Percentiles rank a stretch among this genome's conserved stretches.
phyloP scores from a whole-genome alignment of 2,888 invertebrate species.

The Sphaerophoria taeniata region DNA sequence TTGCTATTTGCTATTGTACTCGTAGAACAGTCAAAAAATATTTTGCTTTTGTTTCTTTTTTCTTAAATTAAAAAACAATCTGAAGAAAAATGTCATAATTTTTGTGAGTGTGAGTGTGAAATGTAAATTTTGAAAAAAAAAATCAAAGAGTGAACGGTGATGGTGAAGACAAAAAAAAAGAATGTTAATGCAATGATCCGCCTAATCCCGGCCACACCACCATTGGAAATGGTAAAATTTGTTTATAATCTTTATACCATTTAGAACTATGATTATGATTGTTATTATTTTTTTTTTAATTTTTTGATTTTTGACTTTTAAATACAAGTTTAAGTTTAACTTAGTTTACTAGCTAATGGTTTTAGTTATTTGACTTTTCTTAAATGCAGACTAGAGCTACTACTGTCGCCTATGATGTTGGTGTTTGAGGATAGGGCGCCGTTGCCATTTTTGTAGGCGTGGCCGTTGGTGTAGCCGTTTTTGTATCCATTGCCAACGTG shows the following conservation, averaged over 20 bases:
- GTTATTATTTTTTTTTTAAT: conserved; percentile 43
- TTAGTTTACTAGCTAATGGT: conserved; percentile 76
- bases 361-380: conserved; percentile 83
- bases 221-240: conserved; percentile 43
- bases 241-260: conserved; percentile 35
- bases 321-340: conserved; percentile 68
- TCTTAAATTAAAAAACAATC: conserved; percentile 18
- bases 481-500: conserved; percentile 79
- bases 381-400: conserved; percentile 82
- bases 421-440: conserved; percentile 80
- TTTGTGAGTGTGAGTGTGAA: neutral
- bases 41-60: neutral
- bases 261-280: conserved; percentile 62
- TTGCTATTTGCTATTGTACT: conserved; percentile 30
- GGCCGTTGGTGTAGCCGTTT: conserved; percentile 80
- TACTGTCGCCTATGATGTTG: conserved; percentile 81
- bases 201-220: conserved; percentile 40
- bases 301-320: conserved; percentile 40
- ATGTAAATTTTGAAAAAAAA: conserved; percentile 27
- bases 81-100: neutral
- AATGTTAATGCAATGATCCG: neutral
- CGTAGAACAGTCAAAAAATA: conserved; percentile 62
- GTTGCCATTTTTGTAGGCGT: conserved; percentile 76
- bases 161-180: neutral
- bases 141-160: conserved; percentile 38